A percentile compares a stretch with the other conserved stretches of the same genome.
Evolutionary conservation across 2,797 vertebrate genomes (phyloP).

Genomic region (Anabas testudineus): DNA sequence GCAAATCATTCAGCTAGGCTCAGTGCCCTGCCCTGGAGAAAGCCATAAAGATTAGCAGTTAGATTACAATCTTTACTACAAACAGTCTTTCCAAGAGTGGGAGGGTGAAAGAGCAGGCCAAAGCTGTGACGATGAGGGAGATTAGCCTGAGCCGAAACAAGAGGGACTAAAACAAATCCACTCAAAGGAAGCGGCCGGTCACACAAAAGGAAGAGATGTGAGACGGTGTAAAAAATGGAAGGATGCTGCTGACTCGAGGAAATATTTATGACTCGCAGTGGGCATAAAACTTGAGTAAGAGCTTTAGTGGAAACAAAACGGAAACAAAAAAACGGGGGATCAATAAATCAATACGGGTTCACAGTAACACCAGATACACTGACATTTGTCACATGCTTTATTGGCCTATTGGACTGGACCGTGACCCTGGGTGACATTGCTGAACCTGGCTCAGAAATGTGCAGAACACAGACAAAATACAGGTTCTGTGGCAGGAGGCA

Average conservation of each 20-base stretch:
- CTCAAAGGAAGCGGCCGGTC: constrained; percentile 64
- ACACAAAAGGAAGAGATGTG: constrained; percentile 72
- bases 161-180: constrained; percentile 75
- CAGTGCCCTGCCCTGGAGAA: constrained; percentile 65
- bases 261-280: constrained; percentile 75
- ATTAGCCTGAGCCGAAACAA: constrained; percentile 72
- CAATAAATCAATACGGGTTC: constrained; percentile 81
- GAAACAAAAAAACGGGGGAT: constrained; percentile 75
- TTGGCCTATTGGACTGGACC: constrained; percentile 56
- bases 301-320: constrained; percentile 60
- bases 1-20: constrained; percentile 70
- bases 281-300: constrained; percentile 69
- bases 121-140: constrained; percentile 74
- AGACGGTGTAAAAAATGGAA: constrained; percentile 42
- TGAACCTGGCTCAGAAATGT: constrained; percentile 48
- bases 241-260: constrained; percentile 67
- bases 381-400: constrained; percentile 78
- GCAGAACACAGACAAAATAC: constrained; percentile 30
- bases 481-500: constrained; percentile 1
- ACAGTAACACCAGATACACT: constrained; percentile 51
- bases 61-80: constrained; percentile 82
- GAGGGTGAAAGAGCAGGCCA: constrained; percentile 60
- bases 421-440: constrained; percentile 61
- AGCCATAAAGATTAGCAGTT: constrained; percentile 80
- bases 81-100: constrained; percentile 69